These are phyloP conservation scores for Sinocyclocheilus anophthalmus DNA, from an alignment of 2,113 vertebrate genomes.

Conservation along the genomic window DNA sequence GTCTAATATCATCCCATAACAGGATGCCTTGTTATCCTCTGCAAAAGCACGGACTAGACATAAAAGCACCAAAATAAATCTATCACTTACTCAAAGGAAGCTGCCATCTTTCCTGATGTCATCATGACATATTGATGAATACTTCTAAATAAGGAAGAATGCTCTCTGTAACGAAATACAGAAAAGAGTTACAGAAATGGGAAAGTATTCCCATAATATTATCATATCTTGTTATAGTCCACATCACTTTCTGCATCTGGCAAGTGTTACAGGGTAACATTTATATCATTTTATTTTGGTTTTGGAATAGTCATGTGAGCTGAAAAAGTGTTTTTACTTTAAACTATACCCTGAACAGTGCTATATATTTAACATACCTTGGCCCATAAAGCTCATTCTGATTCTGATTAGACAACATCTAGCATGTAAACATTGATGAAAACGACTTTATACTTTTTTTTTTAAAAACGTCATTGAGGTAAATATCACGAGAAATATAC, in stretches of 20 bases:
- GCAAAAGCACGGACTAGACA: not conserved
- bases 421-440: not conserved
- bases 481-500: not conserved
- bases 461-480: not conserved
- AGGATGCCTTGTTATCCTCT: not conserved
- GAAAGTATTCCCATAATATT: not conserved
- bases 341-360: not conserved
- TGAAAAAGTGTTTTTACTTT: not conserved
- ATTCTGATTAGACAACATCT: not conserved
- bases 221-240: not conserved
- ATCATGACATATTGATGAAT: not conserved
- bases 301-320: not conserved
- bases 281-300: not conserved
- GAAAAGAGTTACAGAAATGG: not conserved
- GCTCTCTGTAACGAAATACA: not conserved
- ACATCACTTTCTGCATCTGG: not conserved
- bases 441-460: not conserved
- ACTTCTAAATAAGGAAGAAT: not conserved
- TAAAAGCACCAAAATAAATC: slow-evolving; percentile 45
- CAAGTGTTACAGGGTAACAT: not conserved
- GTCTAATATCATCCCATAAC: too few species aligned
- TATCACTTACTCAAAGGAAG: not conserved
- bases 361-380: not conserved
- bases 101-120: not conserved
- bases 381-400: too few species aligned